These are phyloP conservation scores for Scrobipalpa costella DNA, from an alignment of 2,888 invertebrate genomes.

Conservation along the genomic window DNA sequence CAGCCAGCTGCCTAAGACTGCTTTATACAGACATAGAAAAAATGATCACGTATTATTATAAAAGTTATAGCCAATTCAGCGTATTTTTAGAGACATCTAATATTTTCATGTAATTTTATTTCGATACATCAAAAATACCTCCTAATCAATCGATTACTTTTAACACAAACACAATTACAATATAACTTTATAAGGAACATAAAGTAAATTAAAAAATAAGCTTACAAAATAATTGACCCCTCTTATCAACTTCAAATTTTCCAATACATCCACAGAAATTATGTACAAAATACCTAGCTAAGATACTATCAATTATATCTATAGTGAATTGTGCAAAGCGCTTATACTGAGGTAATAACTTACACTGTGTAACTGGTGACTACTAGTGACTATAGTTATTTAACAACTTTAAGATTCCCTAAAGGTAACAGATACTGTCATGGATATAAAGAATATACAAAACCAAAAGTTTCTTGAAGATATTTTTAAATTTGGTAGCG, in stretches of 20 bases:
- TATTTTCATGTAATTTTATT: background rate
- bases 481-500: background rate
- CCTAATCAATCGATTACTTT: background rate
- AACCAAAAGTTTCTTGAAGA: slow-evolving; percentile 23
- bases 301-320: background rate
- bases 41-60: background rate
- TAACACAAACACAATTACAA: background rate
- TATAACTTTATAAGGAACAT: slow-evolving; percentile 17
- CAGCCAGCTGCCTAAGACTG: slow-evolving; percentile 43
- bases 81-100: background rate
- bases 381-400: slow-evolving; percentile 65
- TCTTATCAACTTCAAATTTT: background rate
- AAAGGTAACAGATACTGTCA: slow-evolving; percentile 74
- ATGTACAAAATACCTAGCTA: slow-evolving; percentile 23
- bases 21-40: background rate
- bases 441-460: slow-evolving; percentile 48
- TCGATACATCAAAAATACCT: background rate
- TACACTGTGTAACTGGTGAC: slow-evolving; percentile 78
- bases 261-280: slow-evolving; percentile 16
- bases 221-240: slow-evolving; percentile 34
- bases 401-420: slow-evolving; percentile 57
- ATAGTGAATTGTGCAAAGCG: slow-evolving; percentile 78
- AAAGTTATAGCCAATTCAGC: background rate
- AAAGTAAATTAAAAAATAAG: slow-evolving; percentile 36
- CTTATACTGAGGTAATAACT: slow-evolving; percentile 78